Evolutionary conservation across 1,140 invertebrate species (phyloP), one percentile per base, ranked within the genome.

Genomic region (Heliconius himera): DNA sequence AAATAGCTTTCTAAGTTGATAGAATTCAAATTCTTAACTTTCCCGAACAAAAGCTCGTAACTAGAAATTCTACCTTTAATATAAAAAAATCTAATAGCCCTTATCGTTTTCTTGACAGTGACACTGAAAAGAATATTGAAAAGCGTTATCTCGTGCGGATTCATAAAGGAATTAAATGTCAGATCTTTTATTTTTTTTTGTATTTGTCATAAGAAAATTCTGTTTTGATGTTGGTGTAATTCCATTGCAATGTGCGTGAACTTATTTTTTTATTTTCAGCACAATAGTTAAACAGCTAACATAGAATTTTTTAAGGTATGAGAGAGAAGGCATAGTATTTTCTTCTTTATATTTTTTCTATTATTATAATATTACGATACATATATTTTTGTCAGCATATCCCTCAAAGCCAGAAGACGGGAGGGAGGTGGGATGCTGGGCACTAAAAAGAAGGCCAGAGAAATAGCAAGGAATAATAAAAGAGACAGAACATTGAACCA

Each of bases 101-200:
- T 66, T 66, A 66, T 66, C 60, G 26, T 66, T 66, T 66, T 66
- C 60, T 66, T 66, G 60, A 66, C 60, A 66, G 60, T 66, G 60
- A 66, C 60, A 66, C 13, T 66, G 60, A 66, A 29, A 66, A 13
- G 9, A 66, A 66, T 66, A 66, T 66, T 66, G 60, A 66, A 66
- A 66, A 66, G 26, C 60, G 26, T 29, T 66, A 66, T 66, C 60
- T 66, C 60, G 26, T 66, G 26, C 22, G 60, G 60, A 66, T 66
- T 66, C 60, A 66, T 66, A 66, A 66, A 66, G 26, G 60, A 66
- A 66, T 66, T 66, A 66, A 66, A 66, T 29, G 60, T 22, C 26
- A 66, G 60, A n/a, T 29, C 29, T 66, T 46, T 66, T 29, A 66
- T 66, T 29, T 66, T 66, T 29, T 29, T 13, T 29, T 29, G n/a